Evolutionary conservation across 64 coral and sea anemone species (phyloP).

Genomic region (Actinia equina): DNA sequence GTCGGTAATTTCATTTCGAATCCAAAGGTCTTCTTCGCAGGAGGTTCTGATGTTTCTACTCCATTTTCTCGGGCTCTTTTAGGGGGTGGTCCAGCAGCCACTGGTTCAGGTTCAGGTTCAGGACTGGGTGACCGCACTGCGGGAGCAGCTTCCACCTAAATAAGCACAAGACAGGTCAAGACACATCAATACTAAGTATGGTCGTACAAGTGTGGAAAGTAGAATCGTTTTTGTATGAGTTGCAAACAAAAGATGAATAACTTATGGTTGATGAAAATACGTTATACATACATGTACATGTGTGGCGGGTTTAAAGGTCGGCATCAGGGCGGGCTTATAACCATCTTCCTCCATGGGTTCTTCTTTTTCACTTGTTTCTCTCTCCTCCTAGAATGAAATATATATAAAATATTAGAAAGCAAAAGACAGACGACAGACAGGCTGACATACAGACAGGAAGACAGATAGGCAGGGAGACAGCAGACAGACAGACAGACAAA

Average conservation of each 20-base stretch:
- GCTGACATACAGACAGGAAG: background rate
- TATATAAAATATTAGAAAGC: background rate
- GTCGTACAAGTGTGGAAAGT: too few relatives aligned
- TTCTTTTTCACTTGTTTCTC: slow-evolving; percentile 40
- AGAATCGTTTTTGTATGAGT: too few relatives aligned
- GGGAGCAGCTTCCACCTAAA: slow-evolving; percentile 85
- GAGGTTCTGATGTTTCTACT: slow-evolving; percentile 56
- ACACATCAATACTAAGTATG: background rate
- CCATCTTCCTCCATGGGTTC: slow-evolving; percentile 46
- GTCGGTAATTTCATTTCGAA: slow-evolving; percentile 94
- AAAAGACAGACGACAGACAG: background rate
- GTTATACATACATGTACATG: background rate
- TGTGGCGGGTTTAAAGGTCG: slow-evolving; percentile 84
- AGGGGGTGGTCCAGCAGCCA: background rate
- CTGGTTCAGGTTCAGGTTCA: slow-evolving; percentile 49
- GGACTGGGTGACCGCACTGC: slow-evolving; percentile 83
- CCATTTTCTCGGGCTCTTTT: slow-evolving; percentile 89
- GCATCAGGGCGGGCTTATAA: slow-evolving; percentile 69
- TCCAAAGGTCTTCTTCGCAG: slow-evolving; percentile 88
- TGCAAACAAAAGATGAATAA: too few relatives aligned
- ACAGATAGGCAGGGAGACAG: background rate
- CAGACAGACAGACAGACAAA: too few relatives aligned
- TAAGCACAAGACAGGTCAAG: background rate
- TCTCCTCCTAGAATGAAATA: slow-evolving; percentile 9
- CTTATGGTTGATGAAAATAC: too few relatives aligned